Evolutionary conservation across 2,797 vertebrate genomes (phyloP).

Genomic region (Oophaga sylvatica): DNA sequence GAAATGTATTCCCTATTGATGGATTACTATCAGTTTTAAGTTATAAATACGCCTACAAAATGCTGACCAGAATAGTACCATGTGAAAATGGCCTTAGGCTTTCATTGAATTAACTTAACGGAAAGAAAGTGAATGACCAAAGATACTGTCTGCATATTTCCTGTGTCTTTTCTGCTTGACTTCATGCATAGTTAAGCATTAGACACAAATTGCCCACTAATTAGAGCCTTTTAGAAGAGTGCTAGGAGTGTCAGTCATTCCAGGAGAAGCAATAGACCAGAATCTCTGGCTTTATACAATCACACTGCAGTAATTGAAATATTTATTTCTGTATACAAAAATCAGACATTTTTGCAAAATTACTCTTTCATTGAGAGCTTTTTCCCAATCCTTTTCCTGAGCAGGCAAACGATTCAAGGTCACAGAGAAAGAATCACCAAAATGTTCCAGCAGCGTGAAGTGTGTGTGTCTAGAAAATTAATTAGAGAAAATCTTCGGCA

Average conservation of each 20-base stretch:
- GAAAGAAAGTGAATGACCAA: neutral
- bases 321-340: slow-evolving; percentile 55
- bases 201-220: slow-evolving; percentile 54
- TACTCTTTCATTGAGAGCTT: slow-evolving; percentile 49
- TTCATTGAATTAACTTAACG: neutral
- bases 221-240: slow-evolving; percentile 43
- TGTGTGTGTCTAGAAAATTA: slow-evolving; percentile 61
- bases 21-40: too few relatives aligned
- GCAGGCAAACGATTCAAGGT: slow-evolving; percentile 52
- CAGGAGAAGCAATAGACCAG: slow-evolving; percentile 8
- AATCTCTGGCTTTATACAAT: slow-evolving; percentile 38
- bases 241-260: slow-evolving; percentile 29
- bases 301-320: slow-evolving; percentile 50
- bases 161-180: slow-evolving; percentile 25
- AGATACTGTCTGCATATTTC: neutral
- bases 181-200: slow-evolving; percentile 36
- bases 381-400: slow-evolving; percentile 18
- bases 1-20: too few relatives aligned
- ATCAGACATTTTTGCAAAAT: slow-evolving; percentile 46
- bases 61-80: too few relatives aligned
- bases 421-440: slow-evolving; percentile 55
- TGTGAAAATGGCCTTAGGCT: neutral
- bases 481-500: slow-evolving; percentile 55
- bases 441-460: slow-evolving; percentile 57
- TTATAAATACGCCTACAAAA: too few relatives aligned